A percentile compares a stretch with the other conserved stretches of the same genome.
phyloP scores from a whole-genome alignment of 1,140 invertebrate species.

The Yoshiicerus persimilis region DNA sequence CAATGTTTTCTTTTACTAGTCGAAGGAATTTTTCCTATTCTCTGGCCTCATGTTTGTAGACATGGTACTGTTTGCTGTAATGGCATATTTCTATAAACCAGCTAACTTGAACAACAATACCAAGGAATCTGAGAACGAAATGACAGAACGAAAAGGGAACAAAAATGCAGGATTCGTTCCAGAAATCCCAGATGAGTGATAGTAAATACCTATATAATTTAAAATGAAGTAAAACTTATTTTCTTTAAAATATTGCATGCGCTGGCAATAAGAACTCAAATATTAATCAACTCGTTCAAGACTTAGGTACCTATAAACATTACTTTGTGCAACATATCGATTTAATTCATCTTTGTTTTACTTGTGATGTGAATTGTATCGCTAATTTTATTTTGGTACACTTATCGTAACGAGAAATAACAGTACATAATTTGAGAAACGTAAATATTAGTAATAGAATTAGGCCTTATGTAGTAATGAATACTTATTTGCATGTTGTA shows the following conservation, averaged over 20 bases:
- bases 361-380: too few species aligned
- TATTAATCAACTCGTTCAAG: too few species aligned
- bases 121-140: neutral
- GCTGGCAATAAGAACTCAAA: too few species aligned
- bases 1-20: slow-evolving; percentile 62
- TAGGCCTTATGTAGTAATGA: too few species aligned
- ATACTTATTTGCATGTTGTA: too few species aligned
- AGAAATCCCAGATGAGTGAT: neutral
- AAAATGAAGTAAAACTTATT: neutral
- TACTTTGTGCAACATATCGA: too few species aligned
- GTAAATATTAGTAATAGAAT: too few species aligned
- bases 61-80: slow-evolving; percentile 75
- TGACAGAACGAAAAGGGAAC: neutral
- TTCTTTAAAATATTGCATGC: neutral
- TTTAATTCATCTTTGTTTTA: too few species aligned
- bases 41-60: slow-evolving; percentile 79
- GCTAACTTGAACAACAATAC: neutral
- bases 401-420: too few species aligned
- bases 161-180: neutral
- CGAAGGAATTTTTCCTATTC: slow-evolving; percentile 84
- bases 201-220: neutral
- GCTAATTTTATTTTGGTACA: too few species aligned
- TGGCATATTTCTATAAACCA: slow-evolving; percentile 65
- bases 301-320: too few species aligned
- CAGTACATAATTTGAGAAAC: too few species aligned